These are phyloP conservation scores for Lithophane socia DNA, from an alignment of 2,888 invertebrate species.

Conservation along the genomic window DNA sequence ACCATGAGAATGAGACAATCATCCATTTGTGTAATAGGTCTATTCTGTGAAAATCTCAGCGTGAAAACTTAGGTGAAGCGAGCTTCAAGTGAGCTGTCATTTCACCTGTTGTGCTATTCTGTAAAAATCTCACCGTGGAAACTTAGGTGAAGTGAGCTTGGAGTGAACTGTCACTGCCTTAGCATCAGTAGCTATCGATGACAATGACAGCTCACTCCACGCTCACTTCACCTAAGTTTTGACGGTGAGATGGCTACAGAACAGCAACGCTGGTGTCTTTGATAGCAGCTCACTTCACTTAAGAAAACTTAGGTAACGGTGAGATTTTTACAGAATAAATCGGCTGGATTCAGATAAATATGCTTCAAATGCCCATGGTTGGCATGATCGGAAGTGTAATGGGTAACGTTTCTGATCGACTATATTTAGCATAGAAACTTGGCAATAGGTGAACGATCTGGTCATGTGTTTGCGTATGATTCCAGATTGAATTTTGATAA, in stretches of 20 bases:
- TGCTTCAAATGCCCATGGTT: neutral
- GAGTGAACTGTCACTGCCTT: too few species aligned
- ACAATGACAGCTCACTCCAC: too few species aligned
- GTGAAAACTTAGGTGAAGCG: too few species aligned
- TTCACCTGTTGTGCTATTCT: neutral
- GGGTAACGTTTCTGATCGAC: conserved; percentile 2
- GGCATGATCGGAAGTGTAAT: conserved; percentile 19
- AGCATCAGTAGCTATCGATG: too few species aligned
- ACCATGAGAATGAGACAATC: neutral
- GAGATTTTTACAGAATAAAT: neutral
- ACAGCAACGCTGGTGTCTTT: too few species aligned
- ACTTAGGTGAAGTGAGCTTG: too few species aligned
- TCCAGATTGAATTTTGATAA: neutral
- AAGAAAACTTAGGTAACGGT: neutral
- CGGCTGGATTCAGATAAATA: neutral
- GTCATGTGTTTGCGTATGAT: conserved; percentile 14
- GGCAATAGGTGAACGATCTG: conserved; percentile 38
- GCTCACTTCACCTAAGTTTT: too few species aligned
- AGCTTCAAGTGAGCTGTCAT: neutral
- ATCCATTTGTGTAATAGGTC: neutral
- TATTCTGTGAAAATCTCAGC: neutral
- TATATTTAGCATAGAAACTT: conserved; percentile 39
- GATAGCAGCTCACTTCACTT: too few species aligned
- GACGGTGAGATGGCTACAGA: too few species aligned
- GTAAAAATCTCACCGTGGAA: neutral